phyloP scores from a whole-genome alignment of 1,140 invertebrate genomes.

The Drosophila busckii region DNA sequence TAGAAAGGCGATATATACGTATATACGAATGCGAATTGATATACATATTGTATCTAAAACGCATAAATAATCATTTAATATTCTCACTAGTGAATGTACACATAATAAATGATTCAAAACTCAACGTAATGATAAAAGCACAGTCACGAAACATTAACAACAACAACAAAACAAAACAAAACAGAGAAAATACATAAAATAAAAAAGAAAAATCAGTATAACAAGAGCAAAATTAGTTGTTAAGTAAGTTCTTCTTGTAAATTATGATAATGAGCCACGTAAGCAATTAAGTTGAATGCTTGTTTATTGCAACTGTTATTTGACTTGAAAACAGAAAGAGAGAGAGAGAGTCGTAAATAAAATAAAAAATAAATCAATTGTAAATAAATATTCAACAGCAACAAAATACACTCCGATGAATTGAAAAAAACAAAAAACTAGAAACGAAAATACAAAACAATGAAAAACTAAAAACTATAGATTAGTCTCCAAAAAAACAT shows the following conservation, averaged over 20 bases:
- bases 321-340: slow-evolving; percentile 43
- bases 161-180: slow-evolving; percentile 27
- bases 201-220: slow-evolving; percentile 44
- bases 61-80: slow-evolving; percentile 61
- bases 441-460: slow-evolving; percentile 36
- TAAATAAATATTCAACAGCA: slow-evolving; percentile 67
- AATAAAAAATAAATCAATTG: slow-evolving; percentile 72
- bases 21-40: slow-evolving; percentile 11
- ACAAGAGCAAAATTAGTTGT: slow-evolving; percentile 48
- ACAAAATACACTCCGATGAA: slow-evolving; percentile 40
- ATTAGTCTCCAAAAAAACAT: no score
- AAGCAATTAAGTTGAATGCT: slow-evolving; percentile 74
- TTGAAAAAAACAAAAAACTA: slow-evolving; percentile 17
- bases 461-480: slow-evolving; percentile 41
- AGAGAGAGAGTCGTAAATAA: slow-evolving; percentile 54
- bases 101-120: slow-evolving; percentile 30
- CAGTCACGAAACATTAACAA: slow-evolving; percentile 23
- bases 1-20: slow-evolving; percentile 26
- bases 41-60: slow-evolving; percentile 34
- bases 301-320: slow-evolving; percentile 76
- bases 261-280: slow-evolving; percentile 71
- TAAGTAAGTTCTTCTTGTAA: slow-evolving; percentile 75
- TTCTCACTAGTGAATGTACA: slow-evolving; percentile 73
- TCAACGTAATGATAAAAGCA: slow-evolving; percentile 26
- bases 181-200: slow-evolving; percentile 33